phyloP scores from a whole-genome alignment of 2,888 invertebrate species.

The Polia nebulosa region DNA sequence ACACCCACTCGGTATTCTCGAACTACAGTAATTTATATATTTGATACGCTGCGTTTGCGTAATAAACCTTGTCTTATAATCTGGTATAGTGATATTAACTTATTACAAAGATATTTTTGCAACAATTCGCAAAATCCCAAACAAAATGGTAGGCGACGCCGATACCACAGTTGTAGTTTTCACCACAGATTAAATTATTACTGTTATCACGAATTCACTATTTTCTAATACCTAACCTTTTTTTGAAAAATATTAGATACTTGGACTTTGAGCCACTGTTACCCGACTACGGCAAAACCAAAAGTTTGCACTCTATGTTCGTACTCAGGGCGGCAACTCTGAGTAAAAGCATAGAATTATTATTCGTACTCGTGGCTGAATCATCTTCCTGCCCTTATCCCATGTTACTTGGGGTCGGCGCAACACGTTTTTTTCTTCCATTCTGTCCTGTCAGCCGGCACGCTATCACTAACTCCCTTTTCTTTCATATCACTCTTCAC shows the following conservation, averaged over 20 bases:
- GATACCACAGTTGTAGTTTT: background rate
- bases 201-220: background rate
- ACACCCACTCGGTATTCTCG: background rate
- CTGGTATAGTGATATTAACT: background rate
- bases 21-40: background rate
- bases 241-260: background rate
- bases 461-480: too few species aligned
- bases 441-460: too few species aligned
- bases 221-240: background rate
- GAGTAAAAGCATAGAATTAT: too few species aligned
- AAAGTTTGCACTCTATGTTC: too few species aligned
- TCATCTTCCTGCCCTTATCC: too few species aligned
- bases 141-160: conserved; percentile 51
- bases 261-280: background rate
- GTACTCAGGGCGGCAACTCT: too few species aligned
- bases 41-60: background rate
- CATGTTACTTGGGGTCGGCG: too few species aligned
- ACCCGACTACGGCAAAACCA: too few species aligned
- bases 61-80: background rate
- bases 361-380: too few species aligned
- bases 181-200: too few species aligned
- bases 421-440: too few species aligned
- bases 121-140: background rate
- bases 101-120: background rate
- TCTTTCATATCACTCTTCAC: too few species aligned